Percentiles rank a stretch among this genome's conserved stretches.
These are phyloP conservation scores for Xylocampa areola DNA, from an alignment of 2,888 invertebrate genomes.

Conservation along the genomic window DNA sequence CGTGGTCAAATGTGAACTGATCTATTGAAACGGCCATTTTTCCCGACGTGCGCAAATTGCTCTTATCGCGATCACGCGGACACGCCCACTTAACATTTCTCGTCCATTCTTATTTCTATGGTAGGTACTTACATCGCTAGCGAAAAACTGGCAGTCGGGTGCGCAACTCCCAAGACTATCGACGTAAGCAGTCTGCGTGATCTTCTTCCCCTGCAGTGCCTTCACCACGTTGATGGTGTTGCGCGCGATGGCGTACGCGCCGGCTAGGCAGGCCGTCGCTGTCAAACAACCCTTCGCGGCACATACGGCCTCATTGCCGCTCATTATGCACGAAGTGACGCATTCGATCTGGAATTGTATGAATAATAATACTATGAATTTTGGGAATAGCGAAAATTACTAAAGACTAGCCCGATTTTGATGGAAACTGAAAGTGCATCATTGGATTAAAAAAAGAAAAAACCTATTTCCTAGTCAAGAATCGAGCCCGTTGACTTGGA, in stretches of 20 bases:
- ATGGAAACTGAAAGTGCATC: too few relatives aligned
- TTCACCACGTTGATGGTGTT: slow-evolving; percentile 81
- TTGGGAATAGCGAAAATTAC: too few relatives aligned
- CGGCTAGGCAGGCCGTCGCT: slow-evolving; percentile 78
- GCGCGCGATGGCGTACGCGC: slow-evolving; percentile 82
- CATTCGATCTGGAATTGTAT: slow-evolving; percentile 79
- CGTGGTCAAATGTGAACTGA: too few relatives aligned
- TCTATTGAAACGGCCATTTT: too few relatives aligned
- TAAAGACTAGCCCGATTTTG: too few relatives aligned
- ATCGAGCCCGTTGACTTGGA: too few relatives aligned
- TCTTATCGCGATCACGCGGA: too few relatives aligned
- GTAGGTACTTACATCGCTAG: slow-evolving; percentile 73
- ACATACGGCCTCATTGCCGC: slow-evolving; percentile 76
- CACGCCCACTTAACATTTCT: too few relatives aligned
- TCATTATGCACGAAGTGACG: slow-evolving; percentile 83
- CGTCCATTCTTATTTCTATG: background rate
- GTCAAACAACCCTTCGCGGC: slow-evolving; percentile 71
- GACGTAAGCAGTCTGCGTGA: slow-evolving; percentile 80
- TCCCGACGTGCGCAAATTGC: too few relatives aligned
- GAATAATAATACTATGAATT: too few relatives aligned
- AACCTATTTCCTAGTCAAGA: too few relatives aligned
- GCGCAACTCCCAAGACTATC: slow-evolving; percentile 80
- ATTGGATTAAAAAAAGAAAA: too few relatives aligned
- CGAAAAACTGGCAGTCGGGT: slow-evolving; percentile 82
- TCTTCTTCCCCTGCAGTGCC: slow-evolving; percentile 75